Evolutionary conservation across 2,797 vertebrate species (phyloP).

Genomic region (Sternarchorhynchus goeldii): DNA sequence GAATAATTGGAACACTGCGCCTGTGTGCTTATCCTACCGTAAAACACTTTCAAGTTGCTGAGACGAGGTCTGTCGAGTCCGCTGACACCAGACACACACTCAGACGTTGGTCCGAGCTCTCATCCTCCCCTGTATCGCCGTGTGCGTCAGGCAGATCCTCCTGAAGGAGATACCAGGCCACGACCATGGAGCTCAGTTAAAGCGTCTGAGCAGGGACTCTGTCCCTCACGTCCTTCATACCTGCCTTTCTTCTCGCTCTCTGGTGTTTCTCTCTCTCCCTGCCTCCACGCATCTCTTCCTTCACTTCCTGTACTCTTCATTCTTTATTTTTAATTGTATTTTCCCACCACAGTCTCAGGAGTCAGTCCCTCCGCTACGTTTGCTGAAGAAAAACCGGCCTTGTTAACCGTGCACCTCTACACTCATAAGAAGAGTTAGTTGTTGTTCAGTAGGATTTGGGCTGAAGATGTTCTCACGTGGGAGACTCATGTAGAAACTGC

Average conservation of each 20-base stretch:
- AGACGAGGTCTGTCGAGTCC: too few relatives aligned
- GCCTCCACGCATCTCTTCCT: background rate
- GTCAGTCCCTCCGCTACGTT: background rate
- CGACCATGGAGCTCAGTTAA: constrained; percentile 73
- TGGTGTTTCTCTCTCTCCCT: constrained; percentile 42
- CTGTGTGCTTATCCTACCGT: too few relatives aligned
- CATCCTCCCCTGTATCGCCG: constrained; percentile 44
- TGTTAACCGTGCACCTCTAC: too few relatives aligned
- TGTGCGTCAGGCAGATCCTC: constrained; percentile 17
- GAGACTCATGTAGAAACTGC: background rate
- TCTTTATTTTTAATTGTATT: background rate
- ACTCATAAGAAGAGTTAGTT: too few relatives aligned
- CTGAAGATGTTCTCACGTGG: background rate
- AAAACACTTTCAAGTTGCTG: too few relatives aligned
- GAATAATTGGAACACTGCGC: background rate
- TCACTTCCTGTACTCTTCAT: background rate
- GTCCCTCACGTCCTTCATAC: constrained; percentile 1
- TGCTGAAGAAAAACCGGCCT: constrained; percentile 2
- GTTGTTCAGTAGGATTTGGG: background rate
- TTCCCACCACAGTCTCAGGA: background rate
- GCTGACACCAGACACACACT: too few relatives aligned
- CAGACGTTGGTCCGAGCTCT: background rate
- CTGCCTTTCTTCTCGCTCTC: constrained; percentile 55
- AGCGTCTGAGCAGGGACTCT: constrained; percentile 65
- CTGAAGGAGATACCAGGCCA: constrained; percentile 71